A percentile compares a stretch with the other conserved stretches of the same genome.
Conservation (phyloP, 2,797 vertebrate genomes). For the Sitta carolinensis region DNA sequence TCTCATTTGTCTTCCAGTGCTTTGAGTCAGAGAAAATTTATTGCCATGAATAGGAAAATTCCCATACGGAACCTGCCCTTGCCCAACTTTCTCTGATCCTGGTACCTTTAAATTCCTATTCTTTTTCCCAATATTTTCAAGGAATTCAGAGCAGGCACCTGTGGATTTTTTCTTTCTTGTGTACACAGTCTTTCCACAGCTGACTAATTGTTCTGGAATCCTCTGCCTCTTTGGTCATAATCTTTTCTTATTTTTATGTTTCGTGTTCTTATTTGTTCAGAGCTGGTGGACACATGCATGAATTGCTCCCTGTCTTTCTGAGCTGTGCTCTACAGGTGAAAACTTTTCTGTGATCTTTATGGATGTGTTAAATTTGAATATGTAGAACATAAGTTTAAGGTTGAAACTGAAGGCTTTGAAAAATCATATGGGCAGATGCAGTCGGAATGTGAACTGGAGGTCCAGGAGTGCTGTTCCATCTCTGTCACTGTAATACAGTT, state of each 20-base stretch:
- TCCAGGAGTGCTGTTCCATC: not conserved
- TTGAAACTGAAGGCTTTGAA: not conserved
- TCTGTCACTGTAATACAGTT: not conserved
- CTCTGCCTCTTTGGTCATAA: not conserved
- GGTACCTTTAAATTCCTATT: not conserved
- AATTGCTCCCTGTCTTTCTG: not conserved
- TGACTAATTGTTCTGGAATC: not conserved
- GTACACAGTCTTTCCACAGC: not conserved
- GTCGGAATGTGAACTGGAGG: not conserved
- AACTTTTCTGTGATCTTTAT: not conserved
- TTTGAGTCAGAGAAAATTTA: constrained; percentile 39
- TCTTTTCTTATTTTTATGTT: fast-evolving
- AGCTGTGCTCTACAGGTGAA: not conserved
- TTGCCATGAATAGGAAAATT: constrained; percentile 7
- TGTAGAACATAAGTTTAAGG: not conserved
- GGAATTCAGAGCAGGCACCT: not conserved
- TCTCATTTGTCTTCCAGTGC: constrained; percentile 24
- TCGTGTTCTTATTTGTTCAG: not conserved
- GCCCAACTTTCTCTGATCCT: not conserved
- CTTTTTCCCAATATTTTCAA: not conserved
- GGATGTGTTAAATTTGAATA: not conserved
- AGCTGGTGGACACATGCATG: not conserved
- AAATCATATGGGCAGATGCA: not conserved
- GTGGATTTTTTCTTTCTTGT: not conserved
- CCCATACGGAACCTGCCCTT: not conserved